A percentile compares a stretch with the other conserved stretches of the same genome.
Conservation (phyloP, 1,140 invertebrate genomes). For the Caenorhabditis tropicalis region DNA sequence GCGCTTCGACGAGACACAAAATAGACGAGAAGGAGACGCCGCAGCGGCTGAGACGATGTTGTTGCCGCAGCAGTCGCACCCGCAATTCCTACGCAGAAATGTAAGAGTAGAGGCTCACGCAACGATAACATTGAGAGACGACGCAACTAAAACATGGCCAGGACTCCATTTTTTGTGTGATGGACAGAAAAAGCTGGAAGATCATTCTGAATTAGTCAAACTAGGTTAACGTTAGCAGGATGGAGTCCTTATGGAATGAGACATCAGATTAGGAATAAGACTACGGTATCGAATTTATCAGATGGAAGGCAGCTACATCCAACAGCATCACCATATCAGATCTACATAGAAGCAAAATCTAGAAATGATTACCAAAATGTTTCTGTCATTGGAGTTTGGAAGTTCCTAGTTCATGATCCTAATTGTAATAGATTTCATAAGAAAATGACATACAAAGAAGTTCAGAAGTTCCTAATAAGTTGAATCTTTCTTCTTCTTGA, state of each 20-base stretch:
- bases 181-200: not conserved
- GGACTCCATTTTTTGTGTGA: not conserved
- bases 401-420: no score
- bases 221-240: not conserved
- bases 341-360: no score
- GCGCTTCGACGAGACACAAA: not conserved
- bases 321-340: no score
- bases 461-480: no score
- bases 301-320: no score
- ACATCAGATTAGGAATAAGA: no score
- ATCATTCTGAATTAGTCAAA: not conserved
- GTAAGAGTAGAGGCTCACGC: not conserved
- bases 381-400: no score
- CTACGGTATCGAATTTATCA: no score
- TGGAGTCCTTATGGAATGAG: not conserved
- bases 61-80: not conserved
- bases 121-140: conserved; percentile 4
- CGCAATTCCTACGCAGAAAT: not conserved
- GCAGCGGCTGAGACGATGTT: not conserved
- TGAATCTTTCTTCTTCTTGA: no score
- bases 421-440: no score
- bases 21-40: not conserved
- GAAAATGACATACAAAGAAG: no score
- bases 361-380: no score
- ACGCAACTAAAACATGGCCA: not conserved